A percentile compares a stretch with the other conserved stretches of the same genome.
Conservation (phyloP, 2,888 invertebrate species). For the Drosophila neonasuta region DNA sequence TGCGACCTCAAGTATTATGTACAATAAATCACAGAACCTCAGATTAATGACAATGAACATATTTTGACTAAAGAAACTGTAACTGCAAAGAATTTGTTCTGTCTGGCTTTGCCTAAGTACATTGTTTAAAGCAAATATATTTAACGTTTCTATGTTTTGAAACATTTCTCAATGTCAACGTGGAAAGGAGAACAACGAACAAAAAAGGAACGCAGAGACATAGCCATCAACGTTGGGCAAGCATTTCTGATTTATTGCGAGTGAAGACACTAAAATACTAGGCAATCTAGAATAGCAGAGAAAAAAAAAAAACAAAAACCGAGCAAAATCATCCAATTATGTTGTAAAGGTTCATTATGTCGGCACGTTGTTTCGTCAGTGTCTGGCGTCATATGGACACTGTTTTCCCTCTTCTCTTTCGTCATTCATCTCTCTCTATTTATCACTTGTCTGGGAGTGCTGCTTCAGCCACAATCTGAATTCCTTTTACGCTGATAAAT, state of each 20-base stretch:
- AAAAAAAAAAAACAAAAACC: constrained; percentile 12
- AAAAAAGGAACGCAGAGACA: constrained; percentile 9
- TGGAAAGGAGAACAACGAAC: constrained; percentile 20
- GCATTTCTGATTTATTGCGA: constrained; percentile 66
- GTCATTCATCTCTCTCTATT: not conserved
- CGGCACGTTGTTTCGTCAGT: constrained; percentile 51
- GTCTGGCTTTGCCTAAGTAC: constrained; percentile 1
- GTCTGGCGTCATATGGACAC: constrained; percentile 70
- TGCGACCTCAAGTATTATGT: constrained; percentile 44
- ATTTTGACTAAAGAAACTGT: constrained; percentile 44
- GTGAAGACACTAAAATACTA: constrained; percentile 21
- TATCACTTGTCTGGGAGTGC: not conserved
- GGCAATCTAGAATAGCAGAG: constrained; percentile 10
- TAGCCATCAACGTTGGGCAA: constrained; percentile 34
- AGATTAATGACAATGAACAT: constrained; percentile 64
- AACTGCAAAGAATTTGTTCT: constrained; percentile 9
- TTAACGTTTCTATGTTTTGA: constrained; percentile 18
- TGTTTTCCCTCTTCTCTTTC: constrained; percentile 9
- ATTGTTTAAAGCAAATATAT: constrained; percentile 51
- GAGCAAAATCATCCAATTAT: constrained; percentile 75
- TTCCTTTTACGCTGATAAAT: constrained; percentile 59
- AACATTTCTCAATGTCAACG: constrained; percentile 67
- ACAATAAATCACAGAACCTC: constrained; percentile 61
- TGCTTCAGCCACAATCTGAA: constrained; percentile 14
- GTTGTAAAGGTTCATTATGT: constrained; percentile 75